Evolutionary conservation across 2,888 invertebrate genomes (phyloP).

Genomic region (Protodeltote pygarga): DNA sequence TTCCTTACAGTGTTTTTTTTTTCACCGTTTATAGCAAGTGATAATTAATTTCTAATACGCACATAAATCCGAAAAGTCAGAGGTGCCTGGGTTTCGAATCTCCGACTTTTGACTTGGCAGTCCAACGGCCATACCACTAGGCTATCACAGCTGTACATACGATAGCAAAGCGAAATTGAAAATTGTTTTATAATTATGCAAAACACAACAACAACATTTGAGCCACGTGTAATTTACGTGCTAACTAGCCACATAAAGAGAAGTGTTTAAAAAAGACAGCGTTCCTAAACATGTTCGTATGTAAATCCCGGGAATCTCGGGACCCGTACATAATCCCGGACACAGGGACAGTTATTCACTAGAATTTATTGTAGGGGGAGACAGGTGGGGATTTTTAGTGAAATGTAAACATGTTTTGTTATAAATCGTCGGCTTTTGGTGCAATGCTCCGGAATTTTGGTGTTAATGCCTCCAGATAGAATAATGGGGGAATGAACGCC

Average conservation of each 20-base stretch:
- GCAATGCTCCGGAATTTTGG: slow-evolving; percentile 30
- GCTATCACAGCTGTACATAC: too few relatives aligned
- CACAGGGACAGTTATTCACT: slow-evolving; percentile 26
- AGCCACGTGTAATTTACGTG: slow-evolving; percentile 12
- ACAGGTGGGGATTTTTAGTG: slow-evolving; percentile 40
- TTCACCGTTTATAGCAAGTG: too few relatives aligned
- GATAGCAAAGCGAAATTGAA: not conserved
- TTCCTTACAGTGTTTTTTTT: too few relatives aligned
- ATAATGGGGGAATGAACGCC: slow-evolving; percentile 21
- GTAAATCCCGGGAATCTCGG: slow-evolving; percentile 25
- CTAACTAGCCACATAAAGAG: slow-evolving; percentile 3
- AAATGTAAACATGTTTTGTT: slow-evolving; percentile 17
- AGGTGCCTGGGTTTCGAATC: too few relatives aligned
- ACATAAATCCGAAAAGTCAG: too few relatives aligned
- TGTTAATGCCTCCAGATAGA: slow-evolving; percentile 22
- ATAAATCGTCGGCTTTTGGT: slow-evolving; percentile 33
- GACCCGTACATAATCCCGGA: slow-evolving; percentile 33
- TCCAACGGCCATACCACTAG: too few relatives aligned
- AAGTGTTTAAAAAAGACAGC: slow-evolving; percentile 9
- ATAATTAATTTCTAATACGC: too few relatives aligned
- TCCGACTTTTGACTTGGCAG: too few relatives aligned
- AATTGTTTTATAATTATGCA: not conserved
- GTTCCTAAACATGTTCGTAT: slow-evolving; percentile 26
- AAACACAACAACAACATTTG: not conserved
- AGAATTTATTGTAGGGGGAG: slow-evolving; percentile 30